Evolutionary conservation across 1,140 invertebrate genomes (phyloP).

Genomic region (Lasaia peninsularis): DNA sequence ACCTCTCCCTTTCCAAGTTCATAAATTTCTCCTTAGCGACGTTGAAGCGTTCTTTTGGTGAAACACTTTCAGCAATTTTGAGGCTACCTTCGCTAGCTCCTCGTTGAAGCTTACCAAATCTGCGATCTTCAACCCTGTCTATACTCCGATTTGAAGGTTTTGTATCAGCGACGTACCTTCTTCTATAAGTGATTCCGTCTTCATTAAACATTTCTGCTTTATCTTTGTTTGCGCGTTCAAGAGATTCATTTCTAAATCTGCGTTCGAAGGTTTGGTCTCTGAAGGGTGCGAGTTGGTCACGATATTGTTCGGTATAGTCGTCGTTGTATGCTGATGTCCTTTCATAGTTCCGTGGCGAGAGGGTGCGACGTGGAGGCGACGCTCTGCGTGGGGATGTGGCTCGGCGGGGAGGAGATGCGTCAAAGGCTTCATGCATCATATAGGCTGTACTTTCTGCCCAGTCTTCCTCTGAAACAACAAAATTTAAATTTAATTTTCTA

Average conservation of each 20-base stretch:
- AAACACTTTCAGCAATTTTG: slow-evolving; percentile 63
- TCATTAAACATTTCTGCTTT: slow-evolving; percentile 57
- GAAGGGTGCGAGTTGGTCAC: slow-evolving; percentile 57
- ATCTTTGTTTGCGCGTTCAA: slow-evolving; percentile 53
- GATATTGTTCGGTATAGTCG: slow-evolving; percentile 56
- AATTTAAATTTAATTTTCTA: slow-evolving; percentile 6
- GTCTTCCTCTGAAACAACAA: slow-evolving; percentile 70
- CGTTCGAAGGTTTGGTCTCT: slow-evolving; percentile 62
- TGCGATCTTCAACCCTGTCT: slow-evolving; percentile 58
- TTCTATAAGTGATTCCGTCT: slow-evolving; percentile 49
- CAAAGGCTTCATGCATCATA: slow-evolving; percentile 75
- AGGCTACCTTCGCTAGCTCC: slow-evolving; percentile 66
- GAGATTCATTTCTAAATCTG: slow-evolving; percentile 60
- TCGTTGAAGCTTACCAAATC: slow-evolving; percentile 61
- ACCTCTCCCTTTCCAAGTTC: slow-evolving; percentile 84
- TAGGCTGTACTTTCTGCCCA: slow-evolving; percentile 76
- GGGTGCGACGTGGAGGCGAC: slow-evolving; percentile 42
- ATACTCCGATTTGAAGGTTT: slow-evolving; percentile 67
- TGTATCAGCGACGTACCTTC: slow-evolving; percentile 57
- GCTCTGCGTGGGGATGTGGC: slow-evolving; percentile 38
- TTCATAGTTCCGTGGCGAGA: slow-evolving; percentile 57
- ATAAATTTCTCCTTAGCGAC: slow-evolving; percentile 91
- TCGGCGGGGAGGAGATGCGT: slow-evolving; percentile 56
- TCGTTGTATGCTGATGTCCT: slow-evolving; percentile 44
- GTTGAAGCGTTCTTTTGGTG: slow-evolving; percentile 87